A percentile compares a stretch with the other conserved stretches of the same genome.
Conservation (phyloP, 2,888 invertebrate genomes). For the Xanthia icteritia region DNA sequence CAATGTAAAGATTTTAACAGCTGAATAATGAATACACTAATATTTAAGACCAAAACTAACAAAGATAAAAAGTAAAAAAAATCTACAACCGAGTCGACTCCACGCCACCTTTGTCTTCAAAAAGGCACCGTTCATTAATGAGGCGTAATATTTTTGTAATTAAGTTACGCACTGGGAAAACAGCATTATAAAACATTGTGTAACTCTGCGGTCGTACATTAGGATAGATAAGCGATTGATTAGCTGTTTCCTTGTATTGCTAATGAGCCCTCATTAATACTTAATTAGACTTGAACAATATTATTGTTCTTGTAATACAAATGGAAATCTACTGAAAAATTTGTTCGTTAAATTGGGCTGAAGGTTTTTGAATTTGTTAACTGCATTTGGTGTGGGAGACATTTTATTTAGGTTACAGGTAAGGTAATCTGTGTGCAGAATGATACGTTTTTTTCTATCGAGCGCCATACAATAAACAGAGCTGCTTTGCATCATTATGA, state of each 20-base stretch:
- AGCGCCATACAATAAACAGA: not conserved
- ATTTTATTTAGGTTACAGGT: not conserved
- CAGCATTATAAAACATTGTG: conserved; percentile 62
- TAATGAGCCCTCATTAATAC: conserved; percentile 69
- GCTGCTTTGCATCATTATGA: no score
- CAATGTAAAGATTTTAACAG: conserved; percentile 18
- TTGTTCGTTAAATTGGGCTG: conserved; percentile 24
- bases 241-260: conserved; percentile 68
- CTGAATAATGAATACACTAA: conserved; percentile 8
- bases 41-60: not conserved
- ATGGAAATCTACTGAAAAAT: conserved; percentile 36
- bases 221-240: conserved; percentile 68
- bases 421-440: not conserved
- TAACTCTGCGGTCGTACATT: conserved; percentile 66
- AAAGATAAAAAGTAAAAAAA: not conserved
- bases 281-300: conserved; percentile 64
- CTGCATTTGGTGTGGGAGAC: conserved; percentile 11
- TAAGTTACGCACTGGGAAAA: conserved; percentile 68
- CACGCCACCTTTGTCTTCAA: conserved; percentile 23
- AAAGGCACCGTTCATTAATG: conserved; percentile 67
- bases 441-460: not conserved
- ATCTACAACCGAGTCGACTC: conserved; percentile 25
- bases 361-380: conserved; percentile 19
- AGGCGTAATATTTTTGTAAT: conserved; percentile 75
- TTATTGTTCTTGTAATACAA: conserved; percentile 49